These are phyloP conservation scores for Beris chalybata DNA, from an alignment of 2,888 invertebrate species.

Conservation along the genomic window DNA sequence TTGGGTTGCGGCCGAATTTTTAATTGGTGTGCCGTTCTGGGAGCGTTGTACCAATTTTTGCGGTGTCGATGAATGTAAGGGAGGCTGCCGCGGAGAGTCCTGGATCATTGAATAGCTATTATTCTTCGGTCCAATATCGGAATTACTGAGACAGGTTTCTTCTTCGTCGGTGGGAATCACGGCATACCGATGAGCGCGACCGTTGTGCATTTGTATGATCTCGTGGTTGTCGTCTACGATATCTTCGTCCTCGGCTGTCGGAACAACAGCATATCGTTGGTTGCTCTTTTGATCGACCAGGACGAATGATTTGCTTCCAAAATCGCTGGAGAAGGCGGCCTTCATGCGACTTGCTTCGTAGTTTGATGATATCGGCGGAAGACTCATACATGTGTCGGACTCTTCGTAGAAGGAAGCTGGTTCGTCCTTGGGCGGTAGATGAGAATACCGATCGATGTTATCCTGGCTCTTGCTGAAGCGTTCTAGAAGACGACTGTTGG, in stretches of 20 bases:
- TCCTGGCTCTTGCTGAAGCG: slow-evolving; percentile 55
- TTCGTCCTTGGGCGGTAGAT: slow-evolving; percentile 45
- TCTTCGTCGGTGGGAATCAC: slow-evolving; percentile 63
- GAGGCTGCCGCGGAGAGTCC: slow-evolving; percentile 41
- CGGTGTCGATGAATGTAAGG: slow-evolving; percentile 52
- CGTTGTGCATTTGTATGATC: slow-evolving; percentile 57
- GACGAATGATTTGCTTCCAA: slow-evolving; percentile 54
- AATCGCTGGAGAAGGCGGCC: slow-evolving; percentile 56
- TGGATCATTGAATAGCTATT: slow-evolving; percentile 42
- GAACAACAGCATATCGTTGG: slow-evolving; percentile 67
- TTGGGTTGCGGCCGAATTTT: slow-evolving; percentile 72
- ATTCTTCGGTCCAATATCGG: slow-evolving; percentile 55
- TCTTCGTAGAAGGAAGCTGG: slow-evolving; percentile 50
- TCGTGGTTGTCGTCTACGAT: slow-evolving; percentile 56
- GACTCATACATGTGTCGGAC: slow-evolving; percentile 49
- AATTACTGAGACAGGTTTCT: slow-evolving; percentile 55
- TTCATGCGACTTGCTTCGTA: slow-evolving; percentile 46
- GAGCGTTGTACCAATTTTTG: slow-evolving; percentile 33
- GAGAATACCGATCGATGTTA: slow-evolving; percentile 48
- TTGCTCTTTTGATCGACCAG: slow-evolving; percentile 60
- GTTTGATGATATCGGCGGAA: slow-evolving; percentile 46
- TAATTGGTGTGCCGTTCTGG: slow-evolving; percentile 58
- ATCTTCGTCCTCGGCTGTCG: slow-evolving; percentile 64
- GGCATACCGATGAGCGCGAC: slow-evolving; percentile 60
- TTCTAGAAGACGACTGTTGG: slow-evolving; percentile 46